Base-by-base conservation (phyloP, 2,113 vertebrate genomes). In the Leucosticte australis region DNA sequence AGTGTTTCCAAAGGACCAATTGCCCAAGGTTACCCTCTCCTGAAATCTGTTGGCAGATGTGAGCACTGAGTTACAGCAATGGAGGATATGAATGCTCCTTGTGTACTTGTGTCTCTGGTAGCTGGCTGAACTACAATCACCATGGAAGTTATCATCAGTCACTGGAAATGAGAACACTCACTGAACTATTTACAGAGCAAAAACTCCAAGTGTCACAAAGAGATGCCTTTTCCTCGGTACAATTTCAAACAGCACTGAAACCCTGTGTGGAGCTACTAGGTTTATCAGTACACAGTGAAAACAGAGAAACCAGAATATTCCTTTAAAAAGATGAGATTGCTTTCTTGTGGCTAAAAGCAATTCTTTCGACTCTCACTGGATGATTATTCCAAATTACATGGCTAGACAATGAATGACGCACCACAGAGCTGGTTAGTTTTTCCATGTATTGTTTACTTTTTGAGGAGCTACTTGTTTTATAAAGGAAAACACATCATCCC, bases 81-180 rank as follows among this genome's bases (percentile, higher is more conserved):
- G 50, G 19, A 33, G 35, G 26, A 42, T 74, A 42, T 3, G 59
- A 90, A 49, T 8, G 1, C 21, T 80, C 27, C 63, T 88, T 67
- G 52, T 93, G 68, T 85, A 59, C 76, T 83, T 41, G 64, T 86
- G 59, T 50, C 76, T 78, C 55, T 17, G 16, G 68, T 70, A 59
- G 73, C 69, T 84, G 69, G 69, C 95, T 76, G 63, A 79, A 83
- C 69, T 89, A 87, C 83, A 87, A 28, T 90, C 84, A 87, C 87
- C 80, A 83, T 89, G 83, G 94, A 94, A 95, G 86, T 83, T 95
- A 87, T 94, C 92, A 84, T 56, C 77, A 73, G 73, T 41, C 70
- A 28, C 63, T 1, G 59, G 81, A 92, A 89, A 91, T 39, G 70
- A 89, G 74, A 94, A 62, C 41, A 21, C 26, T 69, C 53, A 7